phyloP scores from a whole-genome alignment of 2,113 vertebrate genomes.

The Prunella fulvescens region DNA sequence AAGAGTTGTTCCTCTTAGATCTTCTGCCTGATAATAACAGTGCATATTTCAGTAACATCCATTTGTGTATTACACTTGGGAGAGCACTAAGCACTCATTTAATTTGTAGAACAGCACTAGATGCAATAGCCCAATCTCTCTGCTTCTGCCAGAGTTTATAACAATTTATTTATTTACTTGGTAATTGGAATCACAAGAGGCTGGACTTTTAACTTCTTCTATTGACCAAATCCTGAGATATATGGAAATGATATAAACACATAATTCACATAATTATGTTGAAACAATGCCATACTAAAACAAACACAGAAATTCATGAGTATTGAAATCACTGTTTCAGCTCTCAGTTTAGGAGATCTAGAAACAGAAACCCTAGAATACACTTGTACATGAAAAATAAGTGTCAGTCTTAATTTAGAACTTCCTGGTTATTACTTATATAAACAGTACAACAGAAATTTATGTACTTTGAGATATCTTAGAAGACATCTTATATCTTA shows the following conservation, averaged over 20 bases:
- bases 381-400: neutral
- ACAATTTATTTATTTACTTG: neutral
- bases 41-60: constrained; percentile 8
- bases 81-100: constrained; percentile 11
- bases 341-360: neutral
- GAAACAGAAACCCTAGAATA: neutral
- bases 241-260: neutral
- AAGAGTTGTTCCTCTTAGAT: neutral
- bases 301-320: neutral
- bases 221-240: neutral
- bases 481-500: neutral
- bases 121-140: neutral
- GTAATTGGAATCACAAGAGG: neutral
- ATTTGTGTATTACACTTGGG: neutral
- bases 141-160: neutral
- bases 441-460: neutral
- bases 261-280: neutral
- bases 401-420: neutral
- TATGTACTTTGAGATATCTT: neutral
- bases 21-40: neutral
- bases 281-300: neutral
- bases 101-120: neutral
- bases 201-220: neutral
- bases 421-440: neutral
- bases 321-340: neutral